Conservation (phyloP, 1,140 invertebrate genomes). For the Temnothorax longispinosus region DNA sequence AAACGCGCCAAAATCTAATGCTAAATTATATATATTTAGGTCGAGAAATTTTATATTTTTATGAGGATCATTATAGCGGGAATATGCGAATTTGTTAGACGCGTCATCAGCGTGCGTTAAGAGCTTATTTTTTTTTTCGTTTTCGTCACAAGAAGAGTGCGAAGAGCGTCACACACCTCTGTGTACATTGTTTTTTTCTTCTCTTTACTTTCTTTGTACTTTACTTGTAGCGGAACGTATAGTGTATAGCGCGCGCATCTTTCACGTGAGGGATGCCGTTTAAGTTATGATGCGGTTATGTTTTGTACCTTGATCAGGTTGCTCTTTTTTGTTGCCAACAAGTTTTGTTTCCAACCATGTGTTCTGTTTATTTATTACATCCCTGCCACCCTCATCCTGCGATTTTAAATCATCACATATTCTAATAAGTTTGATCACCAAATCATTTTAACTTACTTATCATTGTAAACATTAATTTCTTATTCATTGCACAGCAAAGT, state of each 20-base stretch:
- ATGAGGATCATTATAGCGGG: constrained; percentile 17
- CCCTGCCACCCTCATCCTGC: constrained; percentile 22
- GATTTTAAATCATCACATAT: neutral
- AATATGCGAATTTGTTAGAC: constrained; percentile 44
- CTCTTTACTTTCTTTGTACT: constrained; percentile 32
- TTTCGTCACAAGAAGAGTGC: constrained; percentile 48
- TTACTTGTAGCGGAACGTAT: constrained; percentile 58
- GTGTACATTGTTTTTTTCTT: constrained; percentile 63
- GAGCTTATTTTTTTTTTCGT: constrained; percentile 62
- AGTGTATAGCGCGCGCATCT: constrained; percentile 69
- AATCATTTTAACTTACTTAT: constrained; percentile 12
- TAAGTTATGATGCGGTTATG: constrained; percentile 72
- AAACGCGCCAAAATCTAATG: neutral
- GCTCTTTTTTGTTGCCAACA: constrained; percentile 83
- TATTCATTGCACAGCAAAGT: neutral
- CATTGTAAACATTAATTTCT: constrained; percentile 4
- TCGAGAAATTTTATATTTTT: constrained; percentile 29
- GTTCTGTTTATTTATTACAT: constrained; percentile 74
- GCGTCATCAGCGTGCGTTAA: constrained; percentile 50
- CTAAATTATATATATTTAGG: constrained; percentile 29
- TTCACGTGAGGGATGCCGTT: constrained; percentile 43
- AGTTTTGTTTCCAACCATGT: constrained; percentile 83
- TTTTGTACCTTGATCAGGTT: constrained; percentile 80
- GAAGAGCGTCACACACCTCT: neutral
- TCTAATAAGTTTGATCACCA: neutral